Evolutionary conservation across 1,140 invertebrate genomes (phyloP).

Genomic region (Heliothis subflexa): DNA sequence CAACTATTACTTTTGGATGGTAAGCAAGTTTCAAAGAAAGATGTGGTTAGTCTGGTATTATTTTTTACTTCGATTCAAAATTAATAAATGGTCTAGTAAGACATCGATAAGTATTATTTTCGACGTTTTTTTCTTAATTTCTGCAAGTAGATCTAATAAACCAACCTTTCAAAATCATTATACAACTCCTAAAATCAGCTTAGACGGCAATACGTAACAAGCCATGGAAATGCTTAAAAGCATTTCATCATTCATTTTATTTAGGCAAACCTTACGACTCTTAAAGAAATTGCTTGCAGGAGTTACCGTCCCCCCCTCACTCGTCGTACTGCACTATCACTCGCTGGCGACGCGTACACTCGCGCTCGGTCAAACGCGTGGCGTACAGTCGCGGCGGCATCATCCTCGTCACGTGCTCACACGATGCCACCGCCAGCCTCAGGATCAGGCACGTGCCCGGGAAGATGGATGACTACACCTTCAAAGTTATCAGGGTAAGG

Average conservation of each 20-base stretch:
- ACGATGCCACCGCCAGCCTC: conserved; percentile 78
- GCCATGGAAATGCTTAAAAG: neutral
- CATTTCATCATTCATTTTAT: too few species aligned
- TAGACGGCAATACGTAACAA: too few species aligned
- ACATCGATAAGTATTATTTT: too few species aligned
- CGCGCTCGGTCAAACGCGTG: conserved; percentile 74
- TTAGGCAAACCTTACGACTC: neutral
- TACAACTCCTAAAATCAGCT: too few species aligned
- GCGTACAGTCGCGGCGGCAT: conserved; percentile 73
- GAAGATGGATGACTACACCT: conserved; percentile 81
- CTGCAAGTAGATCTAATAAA: too few species aligned
- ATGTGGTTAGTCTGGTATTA: neutral
- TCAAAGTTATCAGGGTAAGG: conserved; percentile 82
- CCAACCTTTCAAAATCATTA: too few species aligned
- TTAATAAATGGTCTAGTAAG: too few species aligned
- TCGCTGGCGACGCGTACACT: conserved; percentile 73
- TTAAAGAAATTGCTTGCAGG: conserved; percentile 50
- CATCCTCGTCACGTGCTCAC: conserved; percentile 84
- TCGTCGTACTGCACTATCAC: conserved; percentile 75
- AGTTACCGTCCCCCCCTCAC: conserved; percentile 80
- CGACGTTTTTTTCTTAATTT: too few species aligned
- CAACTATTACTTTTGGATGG: conserved; percentile 86
- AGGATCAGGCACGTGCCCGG: conserved; percentile 76
- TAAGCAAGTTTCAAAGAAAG: conserved; percentile 57
- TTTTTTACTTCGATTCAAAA: too few species aligned